phyloP scores from a whole-genome alignment of 2,113 vertebrate genomes.

The Lontra canadensis region DNA sequence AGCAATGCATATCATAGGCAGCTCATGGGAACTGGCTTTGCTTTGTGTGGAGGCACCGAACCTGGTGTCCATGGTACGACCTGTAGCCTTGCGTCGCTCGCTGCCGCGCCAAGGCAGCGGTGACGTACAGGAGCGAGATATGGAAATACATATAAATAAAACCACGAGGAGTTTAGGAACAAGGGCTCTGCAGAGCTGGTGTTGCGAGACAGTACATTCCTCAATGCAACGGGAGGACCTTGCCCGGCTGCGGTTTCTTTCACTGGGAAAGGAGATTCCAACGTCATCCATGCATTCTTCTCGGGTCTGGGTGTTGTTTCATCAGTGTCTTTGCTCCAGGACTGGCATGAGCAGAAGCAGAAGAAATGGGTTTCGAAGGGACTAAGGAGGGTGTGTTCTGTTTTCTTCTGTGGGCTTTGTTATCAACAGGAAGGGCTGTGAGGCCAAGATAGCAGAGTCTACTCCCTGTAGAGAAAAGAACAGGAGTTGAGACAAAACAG shows the following conservation, averaged over 20 bases:
- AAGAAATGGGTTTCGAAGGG: conserved; percentile 75
- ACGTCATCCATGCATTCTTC: conserved; percentile 72
- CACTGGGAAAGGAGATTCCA: conserved; percentile 29
- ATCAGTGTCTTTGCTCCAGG: conserved; percentile 73
- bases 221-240: conserved; percentile 79
- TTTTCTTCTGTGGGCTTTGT: conserved; percentile 75
- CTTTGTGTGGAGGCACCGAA: conserved; percentile 75
- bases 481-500: conserved; percentile 24
- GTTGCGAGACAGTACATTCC: conserved; percentile 88
- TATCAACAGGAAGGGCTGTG: conserved; percentile 70
- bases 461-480: conserved; percentile 77
- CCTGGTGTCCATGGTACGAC: conserved; percentile 78
- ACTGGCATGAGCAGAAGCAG: conserved; percentile 73
- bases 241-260: conserved; percentile 67
- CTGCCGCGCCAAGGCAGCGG: conserved; percentile 79
- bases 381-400: conserved; percentile 61
- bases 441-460: conserved; percentile 76
- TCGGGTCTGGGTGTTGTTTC: conserved; percentile 57
- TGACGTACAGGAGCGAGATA: conserved; percentile 82
- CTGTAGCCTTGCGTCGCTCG: conserved; percentile 72
- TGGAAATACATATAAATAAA: conserved; percentile 85
- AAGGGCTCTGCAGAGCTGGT: conserved; percentile 82
- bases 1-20: conserved; percentile 78
- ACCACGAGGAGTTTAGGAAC: conserved; percentile 76
- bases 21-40: conserved; percentile 80